Conservation (phyloP, 2,797 vertebrate species). For the Vipera ursinii region DNA sequence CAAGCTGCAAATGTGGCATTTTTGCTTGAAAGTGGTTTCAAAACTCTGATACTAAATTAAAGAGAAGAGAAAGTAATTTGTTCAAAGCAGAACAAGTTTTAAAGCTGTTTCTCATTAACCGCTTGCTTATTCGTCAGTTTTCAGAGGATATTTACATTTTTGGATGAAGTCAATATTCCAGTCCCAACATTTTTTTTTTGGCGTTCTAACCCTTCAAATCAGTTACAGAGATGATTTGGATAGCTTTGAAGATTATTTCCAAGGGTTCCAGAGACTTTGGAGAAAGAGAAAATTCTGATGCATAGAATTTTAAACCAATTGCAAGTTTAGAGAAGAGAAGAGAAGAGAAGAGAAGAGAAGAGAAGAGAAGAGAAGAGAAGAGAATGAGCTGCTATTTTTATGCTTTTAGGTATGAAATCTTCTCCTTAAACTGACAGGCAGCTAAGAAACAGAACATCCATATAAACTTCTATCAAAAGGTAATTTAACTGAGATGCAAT, state of each 20-base stretch:
- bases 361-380: too few relatives aligned
- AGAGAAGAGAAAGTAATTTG: not conserved
- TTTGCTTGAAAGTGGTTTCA: not conserved
- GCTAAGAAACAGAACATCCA: not conserved
- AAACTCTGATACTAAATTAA: not conserved
- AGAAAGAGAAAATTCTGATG: too few relatives aligned
- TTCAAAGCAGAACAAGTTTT: not conserved
- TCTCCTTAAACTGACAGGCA: not conserved
- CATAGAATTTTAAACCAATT: not conserved
- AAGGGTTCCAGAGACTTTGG: not conserved
- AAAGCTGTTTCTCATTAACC: not conserved
- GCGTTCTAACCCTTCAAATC: not conserved
- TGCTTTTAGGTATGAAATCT: not conserved
- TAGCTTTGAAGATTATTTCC: not conserved
- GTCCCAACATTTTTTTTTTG: not conserved
- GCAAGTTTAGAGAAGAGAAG: not conserved
- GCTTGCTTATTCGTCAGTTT: not conserved
- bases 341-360: too few relatives aligned
- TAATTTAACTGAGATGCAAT: slow-evolving; percentile 13
- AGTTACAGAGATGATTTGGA: not conserved
- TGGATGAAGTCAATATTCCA: not conserved
- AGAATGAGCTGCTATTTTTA: not conserved
- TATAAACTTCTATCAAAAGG: slow-evolving; percentile 27
- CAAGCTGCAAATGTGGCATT: not conserved
- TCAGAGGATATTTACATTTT: not conserved